Base-by-base conservation (phyloP, 2,888 invertebrate species). In the Drosophila borealis region DNA sequence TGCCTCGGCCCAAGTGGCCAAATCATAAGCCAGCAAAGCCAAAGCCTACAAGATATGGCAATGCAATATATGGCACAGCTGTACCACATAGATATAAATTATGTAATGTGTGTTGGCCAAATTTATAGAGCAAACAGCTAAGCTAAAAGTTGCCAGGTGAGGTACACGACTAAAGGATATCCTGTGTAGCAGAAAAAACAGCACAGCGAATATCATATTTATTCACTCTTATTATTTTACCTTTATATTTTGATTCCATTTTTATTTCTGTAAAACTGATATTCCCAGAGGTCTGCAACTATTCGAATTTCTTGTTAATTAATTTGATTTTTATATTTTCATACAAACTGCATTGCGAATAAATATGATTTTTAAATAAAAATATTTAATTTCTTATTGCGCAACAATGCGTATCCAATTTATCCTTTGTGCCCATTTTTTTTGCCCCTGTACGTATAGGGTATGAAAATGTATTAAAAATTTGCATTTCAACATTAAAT, bases 401-500 rank as follows among this genome's bases (percentile, higher is more conserved):
- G 36, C 13, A 4, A 36, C 45, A 25, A 45, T 14, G 34, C 44
- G 36, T 44, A 44, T 44, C 11, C 21, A 8, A 17, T 41, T 44
- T 17, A 39, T 34, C 17, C 42, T 19, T 51, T 33, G 44, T 61
- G 19, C 42, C n/a, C 14, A 21, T 48, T 21, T 33, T 6, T 17
- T 3, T n/a, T 34, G 39, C 0, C 6, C 1, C 11, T 2, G 34
- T 33, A 10, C 6, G 5, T 63, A 55, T 49, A 48, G 69, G 71
- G 77, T 71, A 80, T 76, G 50, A 69, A 84, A 77, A 76, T 88
- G 82, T 84, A 84, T 88, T 83, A 70, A 80, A 84, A 89, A 86
- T 89, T 87, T 89, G 85, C 86, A 89, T 86, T 88, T 86, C 82
- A 79, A 80, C 89, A 87, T 86, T 81, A 86, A 88, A 89, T 80